Evolutionary conservation across 2,797 vertebrate species (phyloP).

Genomic region (Brachymystax lenok): DNA sequence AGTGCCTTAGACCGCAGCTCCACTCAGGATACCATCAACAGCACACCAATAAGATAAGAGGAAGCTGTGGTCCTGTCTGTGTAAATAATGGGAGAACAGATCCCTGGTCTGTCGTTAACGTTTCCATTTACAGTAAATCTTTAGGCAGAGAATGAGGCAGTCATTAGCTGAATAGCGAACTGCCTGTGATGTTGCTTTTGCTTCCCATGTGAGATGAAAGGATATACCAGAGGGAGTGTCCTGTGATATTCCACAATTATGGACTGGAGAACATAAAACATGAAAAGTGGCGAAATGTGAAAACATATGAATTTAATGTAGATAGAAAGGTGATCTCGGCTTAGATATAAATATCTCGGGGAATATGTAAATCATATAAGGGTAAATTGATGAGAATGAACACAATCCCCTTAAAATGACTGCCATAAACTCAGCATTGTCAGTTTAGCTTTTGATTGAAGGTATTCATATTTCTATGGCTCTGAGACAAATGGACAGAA

Average conservation of each 20-base stretch:
- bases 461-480: slow-evolving; percentile 8
- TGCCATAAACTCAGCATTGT: background rate
- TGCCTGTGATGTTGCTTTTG: slow-evolving; percentile 32
- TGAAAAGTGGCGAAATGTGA: slow-evolving; percentile 21
- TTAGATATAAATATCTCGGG: slow-evolving; percentile 13
- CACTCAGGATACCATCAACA: slow-evolving; percentile 22
- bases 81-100: slow-evolving; percentile 22
- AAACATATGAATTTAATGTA: slow-evolving; percentile 27
- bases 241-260: slow-evolving; percentile 9
- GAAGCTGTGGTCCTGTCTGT: slow-evolving; percentile 34
- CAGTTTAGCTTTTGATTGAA: slow-evolving; percentile 21
- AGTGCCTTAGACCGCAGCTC: too few relatives aligned
- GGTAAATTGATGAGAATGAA: slow-evolving; percentile 9
- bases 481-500: slow-evolving; percentile 13
- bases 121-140: slow-evolving; percentile 38
- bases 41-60: slow-evolving; percentile 22
- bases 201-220: slow-evolving; percentile 50
- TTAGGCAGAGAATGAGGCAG: slow-evolving; percentile 34
- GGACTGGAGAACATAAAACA: slow-evolving; percentile 33
- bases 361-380: slow-evolving; percentile 12
- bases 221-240: slow-evolving; percentile 22
- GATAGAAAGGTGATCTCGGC: slow-evolving; percentile 16
- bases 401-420: slow-evolving; percentile 1
- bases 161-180: slow-evolving; percentile 29
- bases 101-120: slow-evolving; percentile 50